Evolutionary conservation across 53 echinoderm and acorn worm species (phyloP).

Genomic region (Crossaster papposus): DNA sequence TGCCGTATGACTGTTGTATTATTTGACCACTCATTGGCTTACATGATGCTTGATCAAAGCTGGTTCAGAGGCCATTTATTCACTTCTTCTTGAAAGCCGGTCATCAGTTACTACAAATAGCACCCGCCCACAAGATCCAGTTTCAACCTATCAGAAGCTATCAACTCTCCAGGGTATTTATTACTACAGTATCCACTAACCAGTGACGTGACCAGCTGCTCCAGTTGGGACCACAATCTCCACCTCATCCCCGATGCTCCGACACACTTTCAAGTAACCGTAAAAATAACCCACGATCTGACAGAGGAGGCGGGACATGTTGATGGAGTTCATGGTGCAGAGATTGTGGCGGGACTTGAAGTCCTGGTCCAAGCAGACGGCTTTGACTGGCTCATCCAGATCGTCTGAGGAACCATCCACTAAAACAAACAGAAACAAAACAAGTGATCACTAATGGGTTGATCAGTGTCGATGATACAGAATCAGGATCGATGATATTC

Average conservation of each 20-base stretch:
- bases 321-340: slow-evolving; percentile 88
- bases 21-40: no score
- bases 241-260: slow-evolving; percentile 63
- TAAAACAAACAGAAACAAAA: slow-evolving; percentile 21
- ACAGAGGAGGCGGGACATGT: slow-evolving; percentile 76
- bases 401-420: slow-evolving; percentile 76
- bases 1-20: no score
- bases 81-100: no score
- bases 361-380: slow-evolving; percentile 65
- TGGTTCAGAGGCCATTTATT: no score
- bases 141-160: no score
- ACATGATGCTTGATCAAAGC: no score
- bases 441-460: no score
- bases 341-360: slow-evolving; percentile 70
- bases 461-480: no score
- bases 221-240: slow-evolving; percentile 91
- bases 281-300: slow-evolving; percentile 79
- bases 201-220: slow-evolving; percentile 78
- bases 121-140: no score
- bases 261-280: slow-evolving; percentile 75
- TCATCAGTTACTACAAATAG: no score
- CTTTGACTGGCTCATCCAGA: slow-evolving; percentile 63
- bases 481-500: background rate
- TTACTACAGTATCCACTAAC: slow-evolving; percentile 65
- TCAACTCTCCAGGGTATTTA: no score